Percentiles rank a stretch among this genome's conserved stretches.
These are phyloP conservation scores for Bacillus rossius DNA, from an alignment of 1,140 invertebrate species.

Conservation along the genomic window DNA sequence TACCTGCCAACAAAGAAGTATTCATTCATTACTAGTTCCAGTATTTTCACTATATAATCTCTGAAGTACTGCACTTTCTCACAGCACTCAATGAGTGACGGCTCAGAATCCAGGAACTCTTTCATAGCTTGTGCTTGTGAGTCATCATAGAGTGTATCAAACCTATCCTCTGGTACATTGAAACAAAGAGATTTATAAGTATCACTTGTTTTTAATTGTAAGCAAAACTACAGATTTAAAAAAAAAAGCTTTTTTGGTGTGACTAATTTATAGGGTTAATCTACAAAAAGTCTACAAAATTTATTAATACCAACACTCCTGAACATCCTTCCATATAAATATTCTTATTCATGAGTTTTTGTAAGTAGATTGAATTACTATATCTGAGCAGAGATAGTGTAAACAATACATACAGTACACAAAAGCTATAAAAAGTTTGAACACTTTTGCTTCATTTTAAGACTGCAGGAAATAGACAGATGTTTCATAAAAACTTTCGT, in stretches of 20 bases:
- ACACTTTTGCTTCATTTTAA: no score
- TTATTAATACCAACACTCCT: slow-evolving; percentile 41
- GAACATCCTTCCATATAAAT: slow-evolving; percentile 37
- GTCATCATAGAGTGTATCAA: not conserved
- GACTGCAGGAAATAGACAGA: no score
- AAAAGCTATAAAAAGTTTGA: no score
- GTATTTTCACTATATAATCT: not conserved
- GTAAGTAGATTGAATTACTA: no score
- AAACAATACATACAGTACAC: no score
- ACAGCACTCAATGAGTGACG: slow-evolving; percentile 30
- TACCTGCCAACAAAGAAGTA: slow-evolving; percentile 20
- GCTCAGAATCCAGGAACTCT: slow-evolving; percentile 45
- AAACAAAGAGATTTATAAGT: not conserved
- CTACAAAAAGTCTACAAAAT: slow-evolving; percentile 44
- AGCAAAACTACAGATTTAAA: slow-evolving; percentile 40
- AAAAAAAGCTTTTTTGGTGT: slow-evolving; percentile 42
- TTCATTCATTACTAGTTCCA: slow-evolving; percentile 6
- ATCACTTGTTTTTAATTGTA: slow-evolving; percentile 7
- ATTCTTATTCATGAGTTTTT: no score
- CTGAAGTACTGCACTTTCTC: not conserved
- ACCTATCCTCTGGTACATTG: not conserved
- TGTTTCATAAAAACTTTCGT: no score
- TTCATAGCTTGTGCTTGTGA: slow-evolving; percentile 27
- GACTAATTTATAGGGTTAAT: slow-evolving; percentile 42
- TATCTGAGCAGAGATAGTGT: no score